Evolutionary conservation across 2,888 invertebrate species (phyloP), one percentile per base, ranked within the genome.

Genomic region (Eupeodes latifasciatus): DNA sequence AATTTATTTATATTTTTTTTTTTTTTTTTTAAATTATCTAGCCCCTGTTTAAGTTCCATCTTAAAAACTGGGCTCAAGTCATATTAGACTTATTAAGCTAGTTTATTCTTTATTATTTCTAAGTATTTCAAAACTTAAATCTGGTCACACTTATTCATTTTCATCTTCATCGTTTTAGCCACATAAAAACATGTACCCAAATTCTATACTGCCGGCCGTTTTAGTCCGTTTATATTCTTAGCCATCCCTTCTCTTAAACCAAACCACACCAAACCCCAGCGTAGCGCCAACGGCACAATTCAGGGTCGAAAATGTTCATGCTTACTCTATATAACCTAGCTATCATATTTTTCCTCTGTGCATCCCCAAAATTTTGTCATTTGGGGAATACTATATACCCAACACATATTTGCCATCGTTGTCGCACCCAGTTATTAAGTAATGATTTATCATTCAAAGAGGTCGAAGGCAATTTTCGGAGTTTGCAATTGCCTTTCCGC

Each of bases 401-500:
- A 40, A 9, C 72, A 72, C 72, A 72, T 72, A 88, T 88, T 88
- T 88, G 88, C 85, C 88, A 88, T 85, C 88, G 88, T 88, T 88
- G 88, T 88, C 88, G 88, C 88, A 88, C 88, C 88, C 88, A 88
- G 88, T 88, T 88, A 88, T 88, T 88, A 88, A 88, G 88, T 81
- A 88, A 88, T 88, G 88, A 88, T 88, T 88, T 88, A 88, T 88
- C 81, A 85, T 88, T 57, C 49, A 53, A 83, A 59, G 78, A 85
- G 88, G 85, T 85, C 81, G 85, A 88, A 81, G 88, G 85, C 85
- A 85, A 85, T 88, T 88, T 85, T 88, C 81, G 88, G 81, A 85
- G 81, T 85, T 88, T 85, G 81, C 85, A 88, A 88, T 88, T 88
- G 88, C 88, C 71, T 71, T 88, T 78, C 81, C 78, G 80, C 47